These are phyloP conservation scores for Pipistrellus pygmaeus DNA, from an alignment of 2,797 vertebrate species.

Conservation along the genomic window DNA sequence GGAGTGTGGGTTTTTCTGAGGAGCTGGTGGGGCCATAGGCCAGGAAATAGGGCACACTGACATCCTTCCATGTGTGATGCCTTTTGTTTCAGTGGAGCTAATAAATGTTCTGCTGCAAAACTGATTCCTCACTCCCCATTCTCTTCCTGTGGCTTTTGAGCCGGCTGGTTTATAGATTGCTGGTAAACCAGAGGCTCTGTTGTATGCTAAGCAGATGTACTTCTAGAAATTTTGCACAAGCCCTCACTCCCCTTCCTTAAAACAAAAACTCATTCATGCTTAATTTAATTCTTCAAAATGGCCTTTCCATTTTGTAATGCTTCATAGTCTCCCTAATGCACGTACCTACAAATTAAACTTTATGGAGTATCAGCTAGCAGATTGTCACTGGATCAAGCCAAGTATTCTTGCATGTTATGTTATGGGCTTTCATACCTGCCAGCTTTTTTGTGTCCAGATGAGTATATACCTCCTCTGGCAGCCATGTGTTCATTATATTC, in stretches of 20 bases:
- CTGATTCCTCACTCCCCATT: background rate
- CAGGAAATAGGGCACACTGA: no score
- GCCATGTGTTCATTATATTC: no score
- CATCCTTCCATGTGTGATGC: no score
- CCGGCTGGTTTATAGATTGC: constrained; percentile 29
- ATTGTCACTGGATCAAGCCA: background rate
- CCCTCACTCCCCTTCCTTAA: background rate
- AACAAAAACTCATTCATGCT: constrained; percentile 16
- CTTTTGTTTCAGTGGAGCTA: constrained; percentile 5
- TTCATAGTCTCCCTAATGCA: background rate
- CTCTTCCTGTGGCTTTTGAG: background rate
- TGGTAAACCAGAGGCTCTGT: background rate
- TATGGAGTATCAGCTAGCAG: background rate
- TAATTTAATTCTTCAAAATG: constrained; percentile 62
- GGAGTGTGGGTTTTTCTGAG: background rate
- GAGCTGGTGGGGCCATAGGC: no score
- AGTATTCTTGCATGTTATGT: background rate
- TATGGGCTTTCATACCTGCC: constrained; percentile 8
- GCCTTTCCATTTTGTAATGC: background rate
- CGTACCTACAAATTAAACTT: constrained; percentile 1
- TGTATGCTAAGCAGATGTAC: background rate
- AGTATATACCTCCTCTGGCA: background rate
- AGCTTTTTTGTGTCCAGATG: background rate
- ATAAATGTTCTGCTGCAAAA: background rate
- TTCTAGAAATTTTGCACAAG: background rate